Base-by-base conservation (phyloP, 1,140 invertebrate species). In the Drosophila bipectinata region DNA sequence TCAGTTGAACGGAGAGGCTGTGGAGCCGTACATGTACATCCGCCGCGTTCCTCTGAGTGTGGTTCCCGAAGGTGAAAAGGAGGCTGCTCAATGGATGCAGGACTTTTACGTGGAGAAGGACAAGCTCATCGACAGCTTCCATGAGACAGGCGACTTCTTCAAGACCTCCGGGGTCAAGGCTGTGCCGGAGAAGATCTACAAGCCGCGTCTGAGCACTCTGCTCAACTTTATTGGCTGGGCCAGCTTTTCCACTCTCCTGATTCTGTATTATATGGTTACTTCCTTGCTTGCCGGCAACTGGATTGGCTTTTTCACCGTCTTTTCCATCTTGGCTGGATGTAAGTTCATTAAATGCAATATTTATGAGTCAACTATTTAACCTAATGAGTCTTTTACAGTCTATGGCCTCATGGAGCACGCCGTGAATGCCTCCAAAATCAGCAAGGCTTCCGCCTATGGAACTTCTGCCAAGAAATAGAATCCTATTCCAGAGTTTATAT, bases 91-190 rank as follows among this genome's bases (percentile, higher is more conserved):
- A 48, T 99, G 97, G 95, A 91, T 99, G 41, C 95, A 97, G 74
- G 93, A 97, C 56, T 92, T 88, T 6, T 92, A 77, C 68, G 41
- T 64, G 71, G 93, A 93, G 18, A 92, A 96, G 95, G 97, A 97
- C 92, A 94, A 94, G 91, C 93, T 97, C 92, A 93, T 95, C 73
- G 96, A 97, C 37, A 97, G 96, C 77, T 97, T 97, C 90, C 84
- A 95, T 26, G 93, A 96, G 80, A 96, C 96, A n/a, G 96, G 96
- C 12, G 95, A 96, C 92, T 97, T 96, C 92, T 97, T 97, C 83
- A 92, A 93, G 52, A 94, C 94, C 15, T 96, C 96, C 18, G 96
- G 95, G 1, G 93, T 96, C 9, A 92, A 93, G 85, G 92, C 93
- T 91, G 90, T 94, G 34, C 93, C 94, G 58, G 85, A 92, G n/a